Evolutionary conservation across 2,888 invertebrate species (phyloP).

Genomic region (Abrostola tripartita): DNA sequence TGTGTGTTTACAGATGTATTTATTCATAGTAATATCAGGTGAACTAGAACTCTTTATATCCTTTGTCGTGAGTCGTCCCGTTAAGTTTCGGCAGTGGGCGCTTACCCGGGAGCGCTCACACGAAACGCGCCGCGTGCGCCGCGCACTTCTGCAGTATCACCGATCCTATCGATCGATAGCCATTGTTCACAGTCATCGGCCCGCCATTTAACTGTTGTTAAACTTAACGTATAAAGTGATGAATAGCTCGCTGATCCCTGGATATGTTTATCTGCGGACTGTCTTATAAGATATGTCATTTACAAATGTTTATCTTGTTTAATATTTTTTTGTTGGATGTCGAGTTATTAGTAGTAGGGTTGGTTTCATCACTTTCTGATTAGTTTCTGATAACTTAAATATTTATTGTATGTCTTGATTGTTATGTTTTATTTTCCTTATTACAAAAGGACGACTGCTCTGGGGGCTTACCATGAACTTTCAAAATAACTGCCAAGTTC

Average conservation of each 20-base stretch:
- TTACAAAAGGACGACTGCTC: constrained; percentile 2
- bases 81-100: constrained; percentile 42
- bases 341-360: constrained; percentile 43
- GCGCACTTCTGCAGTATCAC: constrained; percentile 64
- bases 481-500: too few relatives aligned
- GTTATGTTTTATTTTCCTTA: constrained; percentile 23
- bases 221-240: constrained; percentile 69
- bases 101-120: constrained; percentile 51
- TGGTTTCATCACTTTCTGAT: constrained; percentile 51
- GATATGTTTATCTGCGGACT: constrained; percentile 68
- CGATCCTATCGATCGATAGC: constrained; percentile 74
- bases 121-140: constrained; percentile 56
- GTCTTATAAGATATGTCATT: constrained; percentile 66
- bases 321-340: constrained; percentile 47
- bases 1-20: too few relatives aligned
- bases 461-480: too few relatives aligned
- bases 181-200: constrained; percentile 76
- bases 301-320: constrained; percentile 53
- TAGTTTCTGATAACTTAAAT: constrained; percentile 45
- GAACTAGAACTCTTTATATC: constrained; percentile 2
- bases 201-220: constrained; percentile 70
- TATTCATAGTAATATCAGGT: too few relatives aligned
- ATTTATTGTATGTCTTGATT: constrained; percentile 29
- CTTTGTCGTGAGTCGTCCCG: constrained; percentile 36
- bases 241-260: constrained; percentile 64